Evolutionary conservation across 1,140 invertebrate species (phyloP).

Genomic region (Monochamus saltuarius): DNA sequence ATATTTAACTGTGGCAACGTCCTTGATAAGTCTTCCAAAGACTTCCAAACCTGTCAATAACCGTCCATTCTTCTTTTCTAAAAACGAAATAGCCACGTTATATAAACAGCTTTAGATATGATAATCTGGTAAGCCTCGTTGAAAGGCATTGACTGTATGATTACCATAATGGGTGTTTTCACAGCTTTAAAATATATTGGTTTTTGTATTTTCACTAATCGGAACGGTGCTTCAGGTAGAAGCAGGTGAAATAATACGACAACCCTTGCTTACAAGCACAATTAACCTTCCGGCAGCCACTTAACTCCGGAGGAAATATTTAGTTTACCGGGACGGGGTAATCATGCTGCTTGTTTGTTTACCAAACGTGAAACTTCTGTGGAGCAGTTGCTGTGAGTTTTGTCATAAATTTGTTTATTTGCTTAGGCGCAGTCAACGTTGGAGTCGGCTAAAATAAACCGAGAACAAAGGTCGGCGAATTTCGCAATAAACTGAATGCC

Average conservation of each 20-base stretch:
- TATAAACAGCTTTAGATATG: conserved; percentile 10
- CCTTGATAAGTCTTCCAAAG: too few relatives aligned
- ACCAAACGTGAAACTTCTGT: neutral
- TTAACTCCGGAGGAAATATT: conserved; percentile 1
- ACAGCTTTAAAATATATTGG: conserved; percentile 15
- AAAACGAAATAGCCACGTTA: neutral
- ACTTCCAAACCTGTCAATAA: conserved; percentile 2
- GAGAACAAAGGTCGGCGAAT: conserved; percentile 9
- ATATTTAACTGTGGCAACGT: too few relatives aligned
- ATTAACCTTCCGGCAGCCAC: neutral
- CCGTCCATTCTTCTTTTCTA: neutral
- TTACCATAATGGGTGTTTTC: conserved; percentile 10
- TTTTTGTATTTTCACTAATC: conserved; percentile 5
- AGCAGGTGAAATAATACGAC: conserved; percentile 12
- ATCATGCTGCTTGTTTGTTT: conserved; percentile 9
- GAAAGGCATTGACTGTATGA: too few relatives aligned
- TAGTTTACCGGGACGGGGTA: neutral
- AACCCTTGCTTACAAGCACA: neutral
- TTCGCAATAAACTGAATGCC: conserved; percentile 1
- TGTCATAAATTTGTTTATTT: conserved; percentile 14
- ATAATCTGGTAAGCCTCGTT: conserved; percentile 11
- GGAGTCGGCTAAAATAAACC: neutral
- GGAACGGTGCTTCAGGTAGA: conserved; percentile 6
- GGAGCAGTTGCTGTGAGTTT: conserved; percentile 7
- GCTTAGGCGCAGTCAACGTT: conserved; percentile 7